Conservation (phyloP, 2,113 vertebrate genomes). For the Zosterops lateralis region DNA sequence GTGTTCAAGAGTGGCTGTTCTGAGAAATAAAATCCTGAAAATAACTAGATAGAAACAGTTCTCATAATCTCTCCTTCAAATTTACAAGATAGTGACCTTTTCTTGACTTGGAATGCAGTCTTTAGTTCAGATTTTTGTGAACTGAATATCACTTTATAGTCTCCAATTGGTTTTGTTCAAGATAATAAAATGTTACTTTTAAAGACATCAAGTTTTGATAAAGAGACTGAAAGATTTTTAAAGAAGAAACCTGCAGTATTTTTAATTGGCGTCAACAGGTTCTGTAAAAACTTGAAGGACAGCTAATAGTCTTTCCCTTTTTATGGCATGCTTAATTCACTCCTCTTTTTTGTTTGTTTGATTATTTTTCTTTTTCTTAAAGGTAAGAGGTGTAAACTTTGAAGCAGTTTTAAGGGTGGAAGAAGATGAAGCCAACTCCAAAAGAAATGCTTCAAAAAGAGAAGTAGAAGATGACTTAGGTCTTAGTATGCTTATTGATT, state of each 20-base stretch:
- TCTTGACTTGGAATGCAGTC: not conserved
- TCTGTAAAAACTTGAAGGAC: not conserved
- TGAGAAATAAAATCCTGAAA: not conserved
- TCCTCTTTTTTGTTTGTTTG: fast-evolving
- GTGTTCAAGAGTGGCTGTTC: not conserved
- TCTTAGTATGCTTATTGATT: conserved; percentile 98
- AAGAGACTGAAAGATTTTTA: not conserved
- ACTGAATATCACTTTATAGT: not conserved
- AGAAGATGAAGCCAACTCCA: conserved; percentile 87
- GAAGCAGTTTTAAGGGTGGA: conserved; percentile 94
- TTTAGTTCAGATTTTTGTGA: not conserved
- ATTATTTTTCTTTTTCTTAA: not conserved
- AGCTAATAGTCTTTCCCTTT: not conserved
- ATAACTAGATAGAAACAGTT: not conserved
- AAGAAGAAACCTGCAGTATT: not conserved
- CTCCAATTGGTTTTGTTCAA: not conserved
- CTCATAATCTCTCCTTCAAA: not conserved
- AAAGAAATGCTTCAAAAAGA: conserved; percentile 82
- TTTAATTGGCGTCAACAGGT: not conserved
- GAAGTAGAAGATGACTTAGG: conserved; percentile 87
- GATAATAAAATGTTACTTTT: not conserved
- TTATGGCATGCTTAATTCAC: not conserved
- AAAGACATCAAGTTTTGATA: not conserved
- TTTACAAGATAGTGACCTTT: not conserved
- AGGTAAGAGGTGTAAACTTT: conserved; percentile 95